A percentile compares a stretch with the other conserved stretches of the same genome.
Evolutionary conservation across 2,797 vertebrate species (phyloP).

Genomic region (Xiphorhynchus erythropygius): DNA sequence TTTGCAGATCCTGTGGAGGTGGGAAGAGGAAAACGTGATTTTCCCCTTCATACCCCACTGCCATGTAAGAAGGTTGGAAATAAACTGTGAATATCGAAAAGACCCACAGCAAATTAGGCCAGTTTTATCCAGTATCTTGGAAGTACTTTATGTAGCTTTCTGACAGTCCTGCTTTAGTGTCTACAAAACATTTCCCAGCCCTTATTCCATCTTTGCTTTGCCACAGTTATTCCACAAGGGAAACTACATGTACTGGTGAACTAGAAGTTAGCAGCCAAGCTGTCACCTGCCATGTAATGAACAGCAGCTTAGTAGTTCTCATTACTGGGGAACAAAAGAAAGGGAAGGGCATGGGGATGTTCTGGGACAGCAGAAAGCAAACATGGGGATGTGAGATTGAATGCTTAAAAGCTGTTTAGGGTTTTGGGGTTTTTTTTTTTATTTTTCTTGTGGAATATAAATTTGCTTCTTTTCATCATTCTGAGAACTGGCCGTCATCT

Average conservation of each 20-base stretch:
- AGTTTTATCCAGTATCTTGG: not conserved
- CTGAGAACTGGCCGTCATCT: not conserved
- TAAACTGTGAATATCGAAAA: not conserved
- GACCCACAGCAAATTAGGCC: not conserved
- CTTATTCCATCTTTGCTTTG: not conserved
- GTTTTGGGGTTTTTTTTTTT: too few species aligned
- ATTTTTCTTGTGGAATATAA: not conserved
- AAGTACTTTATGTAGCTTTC: not conserved
- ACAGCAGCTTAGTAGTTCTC: not conserved
- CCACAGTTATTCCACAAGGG: not conserved
- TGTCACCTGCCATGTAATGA: not conserved
- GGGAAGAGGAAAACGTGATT: not conserved
- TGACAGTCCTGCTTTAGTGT: not conserved
- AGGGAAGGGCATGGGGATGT: rapidly evolving
- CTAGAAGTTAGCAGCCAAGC: not conserved
- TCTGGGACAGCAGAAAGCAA: not conserved
- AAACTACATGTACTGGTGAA: not conserved
- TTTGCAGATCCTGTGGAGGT: not conserved
- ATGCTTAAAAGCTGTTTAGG: not conserved
- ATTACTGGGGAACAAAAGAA: not conserved
- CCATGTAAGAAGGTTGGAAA: not conserved
- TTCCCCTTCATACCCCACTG: not conserved
- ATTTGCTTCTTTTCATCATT: not conserved
- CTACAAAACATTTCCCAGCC: not conserved
- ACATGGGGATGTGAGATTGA: not conserved